Evolutionary conservation across 1,140 invertebrate species (phyloP).

Genomic region (Anastatus disparis): DNA sequence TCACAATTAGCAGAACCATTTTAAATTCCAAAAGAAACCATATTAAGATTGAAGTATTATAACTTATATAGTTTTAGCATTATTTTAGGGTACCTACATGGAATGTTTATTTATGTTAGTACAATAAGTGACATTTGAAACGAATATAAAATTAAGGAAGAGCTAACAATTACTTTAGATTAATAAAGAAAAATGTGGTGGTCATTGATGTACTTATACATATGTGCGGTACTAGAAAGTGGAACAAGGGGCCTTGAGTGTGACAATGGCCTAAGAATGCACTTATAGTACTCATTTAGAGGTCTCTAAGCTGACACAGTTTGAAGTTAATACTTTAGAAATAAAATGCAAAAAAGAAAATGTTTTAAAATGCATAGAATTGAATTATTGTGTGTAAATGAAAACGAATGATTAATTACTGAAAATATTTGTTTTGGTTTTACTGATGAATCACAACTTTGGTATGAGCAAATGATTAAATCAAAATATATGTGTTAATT

Average conservation of each 20-base stretch:
- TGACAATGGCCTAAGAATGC: slow-evolving; percentile 41
- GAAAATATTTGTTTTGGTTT: slow-evolving; percentile 6
- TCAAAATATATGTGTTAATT: not conserved
- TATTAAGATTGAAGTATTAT: not conserved
- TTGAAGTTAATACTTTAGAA: slow-evolving; percentile 21
- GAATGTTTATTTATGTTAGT: not conserved
- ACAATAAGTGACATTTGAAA: not conserved
- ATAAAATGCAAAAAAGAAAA: not conserved
- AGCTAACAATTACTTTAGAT: not conserved
- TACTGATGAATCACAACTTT: not conserved
- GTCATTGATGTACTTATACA: slow-evolving; percentile 1
- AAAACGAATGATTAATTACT: not conserved
- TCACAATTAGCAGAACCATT: not conserved
- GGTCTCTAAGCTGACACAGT: slow-evolving; percentile 12
- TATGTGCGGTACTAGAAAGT: slow-evolving; percentile 32
- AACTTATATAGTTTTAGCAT: not conserved
- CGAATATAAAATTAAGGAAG: no score
- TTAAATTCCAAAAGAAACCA: not conserved
- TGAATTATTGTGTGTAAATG: not conserved
- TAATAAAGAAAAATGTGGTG: slow-evolving; percentile 5
- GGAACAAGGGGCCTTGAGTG: slow-evolving; percentile 37
- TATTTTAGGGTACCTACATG: not conserved
- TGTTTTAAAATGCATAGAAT: no score
- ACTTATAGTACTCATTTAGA: slow-evolving; percentile 22
- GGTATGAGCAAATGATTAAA: slow-evolving; percentile 6